Evolutionary conservation across 2,888 invertebrate species (phyloP).

Genomic region (Lepeophtheirus nordmannii): DNA sequence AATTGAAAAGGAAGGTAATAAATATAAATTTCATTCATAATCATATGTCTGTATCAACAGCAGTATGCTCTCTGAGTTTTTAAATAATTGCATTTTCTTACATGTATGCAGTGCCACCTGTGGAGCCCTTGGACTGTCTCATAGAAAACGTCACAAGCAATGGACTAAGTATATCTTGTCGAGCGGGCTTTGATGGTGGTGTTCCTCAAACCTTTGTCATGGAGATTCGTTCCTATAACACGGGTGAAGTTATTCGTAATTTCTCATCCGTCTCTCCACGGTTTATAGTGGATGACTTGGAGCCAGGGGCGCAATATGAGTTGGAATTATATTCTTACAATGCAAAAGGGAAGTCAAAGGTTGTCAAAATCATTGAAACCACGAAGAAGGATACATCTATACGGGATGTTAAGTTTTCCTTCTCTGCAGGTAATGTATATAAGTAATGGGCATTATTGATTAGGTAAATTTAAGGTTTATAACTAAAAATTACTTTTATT

Average conservation of each 20-base stretch:
- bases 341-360: conserved; percentile 17
- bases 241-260: neutral
- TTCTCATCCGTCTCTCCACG: neutral
- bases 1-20: too few species aligned
- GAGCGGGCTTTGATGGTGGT: conserved; percentile 14
- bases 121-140: neutral
- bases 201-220: conserved; percentile 11
- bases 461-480: too few species aligned
- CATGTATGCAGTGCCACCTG: conserved; percentile 14
- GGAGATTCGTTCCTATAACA: neutral
- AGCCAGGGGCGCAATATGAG: neutral
- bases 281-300: conserved; percentile 4
- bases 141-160: conserved; percentile 6
- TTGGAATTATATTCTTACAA: neutral
- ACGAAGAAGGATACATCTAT: neutral
- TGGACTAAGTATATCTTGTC: neutral
- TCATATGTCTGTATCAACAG: too few species aligned
- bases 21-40: too few species aligned
- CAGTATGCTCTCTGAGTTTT: too few species aligned
- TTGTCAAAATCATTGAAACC: neutral
- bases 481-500: too few species aligned
- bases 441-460: too few species aligned
- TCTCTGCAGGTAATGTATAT: conserved; percentile 8
- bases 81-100: too few species aligned
- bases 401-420: conserved; percentile 6